Conservation (phyloP, 2,113 vertebrate species). For the Chionis minor region DNA sequence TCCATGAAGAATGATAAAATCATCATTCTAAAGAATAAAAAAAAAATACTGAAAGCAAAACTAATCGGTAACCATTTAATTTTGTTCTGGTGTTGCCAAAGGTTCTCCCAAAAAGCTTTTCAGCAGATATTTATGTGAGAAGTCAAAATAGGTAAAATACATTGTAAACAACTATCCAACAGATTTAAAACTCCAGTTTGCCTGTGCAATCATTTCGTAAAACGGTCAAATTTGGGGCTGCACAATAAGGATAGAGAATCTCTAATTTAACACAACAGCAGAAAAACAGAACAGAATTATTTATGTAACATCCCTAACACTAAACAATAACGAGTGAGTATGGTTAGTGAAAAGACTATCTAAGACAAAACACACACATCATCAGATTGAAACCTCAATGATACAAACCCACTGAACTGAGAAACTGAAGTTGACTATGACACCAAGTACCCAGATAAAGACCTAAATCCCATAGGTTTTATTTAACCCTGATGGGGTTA, state of each 20-base stretch:
- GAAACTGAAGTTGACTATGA: conserved; percentile 22
- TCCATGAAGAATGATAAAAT: background rate
- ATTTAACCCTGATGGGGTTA: background rate
- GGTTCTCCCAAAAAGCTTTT: background rate
- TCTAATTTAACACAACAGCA: background rate
- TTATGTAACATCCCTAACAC: background rate
- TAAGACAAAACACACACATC: background rate
- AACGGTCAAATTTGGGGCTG: background rate
- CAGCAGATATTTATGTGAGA: background rate
- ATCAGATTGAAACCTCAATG: conserved; percentile 25
- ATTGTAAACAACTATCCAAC: background rate
- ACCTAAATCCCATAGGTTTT: background rate
- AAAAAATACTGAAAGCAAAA: background rate
- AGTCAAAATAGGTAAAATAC: background rate
- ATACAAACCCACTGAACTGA: conserved; percentile 15
- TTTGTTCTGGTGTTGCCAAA: background rate
- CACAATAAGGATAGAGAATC: background rate
- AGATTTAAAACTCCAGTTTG: background rate
- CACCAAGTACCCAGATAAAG: background rate
- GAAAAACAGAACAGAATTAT: background rate
- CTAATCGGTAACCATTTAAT: background rate
- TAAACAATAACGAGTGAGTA: background rate
- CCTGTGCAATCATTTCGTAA: background rate
- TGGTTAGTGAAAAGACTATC: background rate
- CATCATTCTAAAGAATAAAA: background rate